Evolutionary conservation across 2,888 invertebrate genomes (phyloP), one percentile per base, ranked within the genome.

Genomic region (Yponomeuta sedellus): DNA sequence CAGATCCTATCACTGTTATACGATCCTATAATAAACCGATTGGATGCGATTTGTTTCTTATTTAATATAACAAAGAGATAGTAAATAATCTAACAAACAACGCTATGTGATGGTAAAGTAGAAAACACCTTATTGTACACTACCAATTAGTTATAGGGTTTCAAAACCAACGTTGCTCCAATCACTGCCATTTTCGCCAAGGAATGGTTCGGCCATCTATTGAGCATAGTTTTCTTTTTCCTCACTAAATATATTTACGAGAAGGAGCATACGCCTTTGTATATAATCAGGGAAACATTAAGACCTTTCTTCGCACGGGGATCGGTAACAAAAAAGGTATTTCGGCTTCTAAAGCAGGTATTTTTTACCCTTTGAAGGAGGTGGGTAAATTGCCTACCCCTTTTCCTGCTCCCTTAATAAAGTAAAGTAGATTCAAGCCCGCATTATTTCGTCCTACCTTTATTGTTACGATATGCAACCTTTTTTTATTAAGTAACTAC

Each of bases 401-500:
- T 59, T 59, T 52, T 59, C 59, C 59, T 58, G 59, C 25, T 25
- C 59, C 12, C 59, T 25, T 59, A 59, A 59, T 59, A 59, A 59
- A 59, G 22, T 59, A 59, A 59, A 59, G 59, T 59, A 59, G 59
- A 59, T 59, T 59, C 59, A 22, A 25, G 59, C 25, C 44, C 44
- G 16, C 3, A 52, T 34, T 34, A 5, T 56, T 57, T 10, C 8
- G 10, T 20, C 10, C 57, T 57, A 10, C 57, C 19, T 57, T 57
- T 20, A 22, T 59, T 59, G 59, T 59, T 3, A 59, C 25, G 59
- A 16, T 16, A 52, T 52, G 44, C 44, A 52, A 52, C 44, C 44
- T 52, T 52, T 52, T 52, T 2, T 34, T 34, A 34, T 34, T 34
- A 8, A 4, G 34, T 34, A 34, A 5, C 34, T 34, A 8, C 8